A percentile compares a stretch with the other conserved stretches of the same genome.
phyloP scores from a whole-genome alignment of 92 coral and sea anemone genomes.

The Zoanthus sociatus region DNA sequence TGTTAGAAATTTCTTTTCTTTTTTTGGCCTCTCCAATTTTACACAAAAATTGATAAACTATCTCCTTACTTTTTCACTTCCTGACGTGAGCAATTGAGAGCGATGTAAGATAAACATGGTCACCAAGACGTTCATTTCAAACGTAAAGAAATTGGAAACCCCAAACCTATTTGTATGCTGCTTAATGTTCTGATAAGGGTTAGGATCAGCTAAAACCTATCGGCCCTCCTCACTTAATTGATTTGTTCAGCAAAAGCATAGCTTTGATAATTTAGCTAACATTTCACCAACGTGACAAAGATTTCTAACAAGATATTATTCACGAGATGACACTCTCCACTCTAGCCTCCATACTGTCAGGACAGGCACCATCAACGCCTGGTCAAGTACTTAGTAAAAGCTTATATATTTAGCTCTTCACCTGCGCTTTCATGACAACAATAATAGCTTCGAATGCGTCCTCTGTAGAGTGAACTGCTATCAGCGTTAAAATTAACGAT shows the following conservation, averaged over 20 bases:
- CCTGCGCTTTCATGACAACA: conserved; percentile 95
- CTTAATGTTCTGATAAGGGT: conserved; percentile 64
- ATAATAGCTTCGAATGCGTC: conserved; percentile 80
- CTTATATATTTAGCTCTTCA: conserved; percentile 82
- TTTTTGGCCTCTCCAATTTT: conserved; percentile 13
- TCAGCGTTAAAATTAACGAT: conserved; percentile 38
- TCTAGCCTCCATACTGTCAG: conserved; percentile 64
- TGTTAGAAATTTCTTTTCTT: conserved; percentile 12
- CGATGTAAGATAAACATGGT: conserved; percentile 31
- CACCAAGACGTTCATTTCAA: conserved; percentile 34
- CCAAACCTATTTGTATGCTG: conserved; percentile 56
- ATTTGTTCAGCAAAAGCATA: conserved; percentile 69
- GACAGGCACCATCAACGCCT: conserved; percentile 92
- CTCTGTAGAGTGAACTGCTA: conserved; percentile 75
- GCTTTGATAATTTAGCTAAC: conserved; percentile 68
- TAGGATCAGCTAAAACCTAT: conserved; percentile 64
- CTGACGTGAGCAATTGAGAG: conserved; percentile 41
- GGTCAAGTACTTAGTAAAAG: conserved; percentile 92
- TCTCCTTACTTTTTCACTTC: conserved; percentile 37
- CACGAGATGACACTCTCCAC: conserved; percentile 84
- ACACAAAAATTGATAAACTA: conserved; percentile 23
- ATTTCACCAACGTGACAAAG: conserved; percentile 74
- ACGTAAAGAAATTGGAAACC: conserved; percentile 59
- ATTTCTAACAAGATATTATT: conserved; percentile 74
- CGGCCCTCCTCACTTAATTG: conserved; percentile 70